Evolutionary conservation across 2,888 invertebrate species (phyloP).

Genomic region (Caenorhabditis sulstoni): DNA sequence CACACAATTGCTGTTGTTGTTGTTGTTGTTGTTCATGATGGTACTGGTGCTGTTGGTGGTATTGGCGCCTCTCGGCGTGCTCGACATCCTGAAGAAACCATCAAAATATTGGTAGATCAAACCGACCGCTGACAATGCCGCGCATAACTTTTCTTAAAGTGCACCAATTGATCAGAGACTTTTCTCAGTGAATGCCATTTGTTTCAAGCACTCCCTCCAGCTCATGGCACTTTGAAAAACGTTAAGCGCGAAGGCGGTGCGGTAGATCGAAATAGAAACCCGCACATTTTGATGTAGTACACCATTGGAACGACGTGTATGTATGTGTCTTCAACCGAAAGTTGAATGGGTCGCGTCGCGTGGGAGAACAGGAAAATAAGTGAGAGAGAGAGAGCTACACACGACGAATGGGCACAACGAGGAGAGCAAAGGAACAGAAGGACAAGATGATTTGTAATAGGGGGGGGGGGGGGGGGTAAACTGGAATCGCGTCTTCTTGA

Average conservation of each 20-base stretch:
- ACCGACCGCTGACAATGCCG: too few species aligned
- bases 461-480: slow-evolving; percentile 4
- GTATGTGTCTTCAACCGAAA: slow-evolving; percentile 23
- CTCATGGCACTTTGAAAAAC: too few species aligned
- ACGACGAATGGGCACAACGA: slow-evolving; percentile 12
- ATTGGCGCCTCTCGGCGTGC: slow-evolving; percentile 37
- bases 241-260: too few species aligned
- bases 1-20: slow-evolving; percentile 31
- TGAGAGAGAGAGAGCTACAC: slow-evolving; percentile 7
- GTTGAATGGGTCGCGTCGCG: too few species aligned
- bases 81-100: slow-evolving; percentile 46
- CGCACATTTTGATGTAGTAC: background rate
- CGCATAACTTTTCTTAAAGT: too few species aligned
- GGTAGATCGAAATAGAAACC: too few species aligned
- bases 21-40: slow-evolving; percentile 31
- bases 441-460: too few species aligned
- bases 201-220: too few species aligned
- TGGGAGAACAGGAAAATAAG: background rate
- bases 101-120: background rate
- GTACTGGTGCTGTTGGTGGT: slow-evolving; percentile 37
- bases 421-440: slow-evolving; percentile 37
- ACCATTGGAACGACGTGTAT: slow-evolving; percentile 42
- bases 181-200: too few species aligned
- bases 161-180: too few species aligned
- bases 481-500: slow-evolving; percentile 25